Conservation (phyloP, 2,888 invertebrate species). For the Clistopyga incitator region DNA sequence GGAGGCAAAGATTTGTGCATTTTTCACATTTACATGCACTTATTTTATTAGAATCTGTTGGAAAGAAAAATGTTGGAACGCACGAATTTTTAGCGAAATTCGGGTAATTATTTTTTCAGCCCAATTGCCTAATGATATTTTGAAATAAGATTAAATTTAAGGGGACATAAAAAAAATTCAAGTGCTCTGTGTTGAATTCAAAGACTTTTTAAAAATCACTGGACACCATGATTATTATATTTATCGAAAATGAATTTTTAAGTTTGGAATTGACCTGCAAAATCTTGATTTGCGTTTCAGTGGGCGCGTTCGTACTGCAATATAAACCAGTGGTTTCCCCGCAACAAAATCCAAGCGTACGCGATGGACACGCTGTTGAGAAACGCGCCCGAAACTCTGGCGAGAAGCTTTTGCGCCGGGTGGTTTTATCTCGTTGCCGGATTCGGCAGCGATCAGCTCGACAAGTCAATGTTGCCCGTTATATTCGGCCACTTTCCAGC, state of each 20-base stretch:
- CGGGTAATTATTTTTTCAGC: too few relatives aligned
- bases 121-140: too few relatives aligned
- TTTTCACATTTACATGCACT: too few relatives aligned
- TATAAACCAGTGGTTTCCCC: constrained; percentile 81
- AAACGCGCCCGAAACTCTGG: constrained; percentile 78
- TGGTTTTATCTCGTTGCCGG: constrained; percentile 85
- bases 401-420: constrained; percentile 83
- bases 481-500: constrained; percentile 83
- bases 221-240: too few relatives aligned
- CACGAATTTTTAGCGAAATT: too few relatives aligned
- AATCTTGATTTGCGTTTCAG: constrained; percentile 71
- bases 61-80: too few relatives aligned
- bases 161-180: too few relatives aligned
- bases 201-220: too few relatives aligned
- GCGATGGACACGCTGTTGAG: constrained; percentile 78
- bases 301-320: constrained; percentile 82
- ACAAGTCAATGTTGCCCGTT: constrained; percentile 81
- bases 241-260: background rate
- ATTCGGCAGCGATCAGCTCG: constrained; percentile 84
- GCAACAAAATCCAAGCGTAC: constrained; percentile 79
- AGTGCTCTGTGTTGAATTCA: too few relatives aligned
- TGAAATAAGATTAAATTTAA: too few relatives aligned
- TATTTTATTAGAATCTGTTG: too few relatives aligned
- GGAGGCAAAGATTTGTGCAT: too few relatives aligned
- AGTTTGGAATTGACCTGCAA: background rate